Evolutionary conservation across 2,888 invertebrate species (phyloP).

Genomic region (Tetramorium bicarinatum): DNA sequence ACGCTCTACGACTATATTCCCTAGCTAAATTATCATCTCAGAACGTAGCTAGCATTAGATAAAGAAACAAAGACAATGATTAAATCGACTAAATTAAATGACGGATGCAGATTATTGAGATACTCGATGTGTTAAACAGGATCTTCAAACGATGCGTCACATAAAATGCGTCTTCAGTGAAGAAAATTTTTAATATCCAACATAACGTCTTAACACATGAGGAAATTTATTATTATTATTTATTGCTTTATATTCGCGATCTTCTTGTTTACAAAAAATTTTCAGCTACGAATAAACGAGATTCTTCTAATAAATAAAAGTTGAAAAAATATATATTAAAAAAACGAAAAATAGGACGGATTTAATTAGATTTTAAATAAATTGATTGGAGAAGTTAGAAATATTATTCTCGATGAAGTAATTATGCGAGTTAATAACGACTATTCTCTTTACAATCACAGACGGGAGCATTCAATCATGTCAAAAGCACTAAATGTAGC

Average conservation of each 20-base stretch:
- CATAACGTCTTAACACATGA: background rate
- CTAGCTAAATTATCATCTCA: background rate
- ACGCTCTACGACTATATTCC: conserved; percentile 17
- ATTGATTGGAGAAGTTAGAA: background rate
- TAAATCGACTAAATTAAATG: conserved; percentile 2
- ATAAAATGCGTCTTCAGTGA: conserved; percentile 40
- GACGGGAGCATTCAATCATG: background rate
- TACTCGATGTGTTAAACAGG: background rate
- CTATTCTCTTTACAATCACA: conserved; percentile 9
- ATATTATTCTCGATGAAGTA: background rate
- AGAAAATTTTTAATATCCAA: background rate
- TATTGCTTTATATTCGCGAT: background rate
- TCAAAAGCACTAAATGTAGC: conserved; percentile 15
- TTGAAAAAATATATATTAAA: background rate
- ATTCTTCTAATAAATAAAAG: background rate
- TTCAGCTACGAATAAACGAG: background rate
- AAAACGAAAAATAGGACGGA: background rate
- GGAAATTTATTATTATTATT: conserved; percentile 13
- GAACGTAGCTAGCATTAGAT: background rate
- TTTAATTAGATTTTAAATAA: background rate
- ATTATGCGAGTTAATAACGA: background rate
- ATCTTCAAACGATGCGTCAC: conserved; percentile 31
- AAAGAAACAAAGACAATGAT: background rate
- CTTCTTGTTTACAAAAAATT: background rate
- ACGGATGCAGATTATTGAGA: background rate